A percentile compares a stretch with the other conserved stretches of the same genome.
Conservation (phyloP, 2,797 vertebrate genomes). For the Kryptopterus vitreolus region DNA sequence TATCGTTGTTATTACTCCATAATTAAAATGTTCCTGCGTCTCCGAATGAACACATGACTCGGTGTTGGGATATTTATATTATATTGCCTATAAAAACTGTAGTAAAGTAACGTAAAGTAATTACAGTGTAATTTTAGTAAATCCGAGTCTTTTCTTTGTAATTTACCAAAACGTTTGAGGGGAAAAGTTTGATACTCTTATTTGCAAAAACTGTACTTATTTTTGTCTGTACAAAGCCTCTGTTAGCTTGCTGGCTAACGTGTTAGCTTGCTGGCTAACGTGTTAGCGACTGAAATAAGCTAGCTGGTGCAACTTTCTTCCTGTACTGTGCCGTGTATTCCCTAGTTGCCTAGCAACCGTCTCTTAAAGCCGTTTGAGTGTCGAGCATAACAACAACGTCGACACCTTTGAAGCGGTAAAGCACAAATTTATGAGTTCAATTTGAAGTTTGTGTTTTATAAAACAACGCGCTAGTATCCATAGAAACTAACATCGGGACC, state of each 20-base stretch:
- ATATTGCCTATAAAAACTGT: neutral
- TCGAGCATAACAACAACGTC: neutral
- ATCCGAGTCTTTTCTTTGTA: constrained; percentile 6
- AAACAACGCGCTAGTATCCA: neutral
- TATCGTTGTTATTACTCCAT: neutral
- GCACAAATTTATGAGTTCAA: neutral
- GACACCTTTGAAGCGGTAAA: constrained; percentile 2
- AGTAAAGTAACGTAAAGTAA: neutral
- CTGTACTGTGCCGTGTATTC: neutral
- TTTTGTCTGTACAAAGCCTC: too few relatives aligned
- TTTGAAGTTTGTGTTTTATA: neutral
- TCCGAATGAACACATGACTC: neutral
- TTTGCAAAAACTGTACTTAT: too few relatives aligned
- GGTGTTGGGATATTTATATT: neutral
- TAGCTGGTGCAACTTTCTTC: neutral
- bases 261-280: neutral
- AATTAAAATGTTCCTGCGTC: neutral
- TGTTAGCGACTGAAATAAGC: neutral
- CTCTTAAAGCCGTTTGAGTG: too few relatives aligned
- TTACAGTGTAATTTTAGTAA: too few relatives aligned
- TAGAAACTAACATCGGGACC: neutral
- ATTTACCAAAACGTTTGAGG: neutral
- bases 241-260: too few relatives aligned
- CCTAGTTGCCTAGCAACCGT: neutral
- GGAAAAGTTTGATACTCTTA: neutral